These are phyloP conservation scores for Sminthurides bifidus DNA, from an alignment of 1,140 invertebrate species.

Conservation along the genomic window DNA sequence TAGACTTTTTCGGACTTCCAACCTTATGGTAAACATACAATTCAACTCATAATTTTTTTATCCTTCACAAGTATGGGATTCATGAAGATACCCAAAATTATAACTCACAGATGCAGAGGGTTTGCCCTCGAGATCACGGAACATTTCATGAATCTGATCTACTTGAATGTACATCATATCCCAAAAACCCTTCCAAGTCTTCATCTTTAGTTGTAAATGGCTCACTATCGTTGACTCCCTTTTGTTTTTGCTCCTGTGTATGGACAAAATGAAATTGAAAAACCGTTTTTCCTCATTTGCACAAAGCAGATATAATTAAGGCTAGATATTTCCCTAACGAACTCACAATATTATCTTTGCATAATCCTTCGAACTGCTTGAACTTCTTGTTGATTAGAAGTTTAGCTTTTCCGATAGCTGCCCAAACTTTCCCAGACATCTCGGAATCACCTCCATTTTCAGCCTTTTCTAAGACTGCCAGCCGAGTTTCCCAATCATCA, in stretches of 20 bases:
- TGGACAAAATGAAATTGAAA: slow-evolving; percentile 20
- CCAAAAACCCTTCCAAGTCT: slow-evolving; percentile 90
- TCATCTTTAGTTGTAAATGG: slow-evolving; percentile 74
- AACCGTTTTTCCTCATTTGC: neutral
- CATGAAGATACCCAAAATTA: neutral
- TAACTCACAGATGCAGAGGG: slow-evolving; percentile 1
- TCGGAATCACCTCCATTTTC: too few relatives aligned
- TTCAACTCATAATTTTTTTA: neutral
- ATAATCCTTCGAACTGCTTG: slow-evolving; percentile 82
- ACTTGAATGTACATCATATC: slow-evolving; percentile 91
- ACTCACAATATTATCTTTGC: slow-evolving; percentile 66
- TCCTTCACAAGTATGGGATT: neutral
- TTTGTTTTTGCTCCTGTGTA: slow-evolving; percentile 49
- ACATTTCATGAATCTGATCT: slow-evolving; percentile 63
- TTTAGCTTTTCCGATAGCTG: slow-evolving; percentile 80
- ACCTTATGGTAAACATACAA: neutral
- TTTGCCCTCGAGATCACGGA: slow-evolving; percentile 55
- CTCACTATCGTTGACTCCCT: slow-evolving; percentile 43
- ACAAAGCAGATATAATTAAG: slow-evolving; percentile 22
- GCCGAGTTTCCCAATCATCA: slow-evolving; percentile 51
- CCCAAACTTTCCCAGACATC: slow-evolving; percentile 65
- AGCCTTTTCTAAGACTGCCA: slow-evolving; percentile 45
- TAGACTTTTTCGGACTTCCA: neutral
- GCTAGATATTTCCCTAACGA: neutral
- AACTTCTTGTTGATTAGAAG: slow-evolving; percentile 82